These are phyloP conservation scores for Eupleurogrammus muticus DNA, from an alignment of 2,797 vertebrate species.

Conservation along the genomic window DNA sequence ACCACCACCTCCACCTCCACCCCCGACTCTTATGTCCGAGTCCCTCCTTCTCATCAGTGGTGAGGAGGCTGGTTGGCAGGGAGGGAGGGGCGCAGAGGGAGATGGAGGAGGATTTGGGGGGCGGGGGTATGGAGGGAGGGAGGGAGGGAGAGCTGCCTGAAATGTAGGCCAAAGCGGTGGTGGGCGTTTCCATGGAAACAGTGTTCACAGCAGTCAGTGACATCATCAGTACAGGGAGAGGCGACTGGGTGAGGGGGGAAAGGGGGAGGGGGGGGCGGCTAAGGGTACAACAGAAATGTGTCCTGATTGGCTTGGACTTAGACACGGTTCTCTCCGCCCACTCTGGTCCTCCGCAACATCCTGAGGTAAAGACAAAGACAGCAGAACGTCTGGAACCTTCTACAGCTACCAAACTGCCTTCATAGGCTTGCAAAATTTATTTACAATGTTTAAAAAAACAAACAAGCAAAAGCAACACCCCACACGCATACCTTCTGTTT, in stretches of 20 bases:
- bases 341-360: constrained; percentile 90
- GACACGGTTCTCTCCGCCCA: constrained; percentile 95
- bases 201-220: constrained; percentile 91
- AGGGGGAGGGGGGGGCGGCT: background rate
- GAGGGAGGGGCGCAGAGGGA: constrained; percentile 8
- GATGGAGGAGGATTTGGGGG: constrained; percentile 64
- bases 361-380: constrained; percentile 80
- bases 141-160: constrained; percentile 89
- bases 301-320: constrained; percentile 80
- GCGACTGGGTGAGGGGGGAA: constrained; percentile 44
- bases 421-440: background rate
- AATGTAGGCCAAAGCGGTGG: constrained; percentile 92
- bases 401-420: background rate
- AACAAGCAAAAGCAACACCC: background rate
- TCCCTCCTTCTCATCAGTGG: constrained; percentile 55
- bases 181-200: constrained; percentile 93
- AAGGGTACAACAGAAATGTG: constrained; percentile 43
- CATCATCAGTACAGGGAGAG: constrained; percentile 88
- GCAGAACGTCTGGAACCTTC: constrained; percentile 44
- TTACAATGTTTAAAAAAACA: too few species aligned
- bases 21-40: constrained; percentile 44
- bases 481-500: constrained; percentile 87
- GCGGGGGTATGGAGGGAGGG: constrained; percentile 38
- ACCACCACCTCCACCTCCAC: background rate
- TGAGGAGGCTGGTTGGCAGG: constrained; percentile 45